phyloP scores from a whole-genome alignment of 1,140 invertebrate genomes.

The Aphelenchoides besseyi region DNA sequence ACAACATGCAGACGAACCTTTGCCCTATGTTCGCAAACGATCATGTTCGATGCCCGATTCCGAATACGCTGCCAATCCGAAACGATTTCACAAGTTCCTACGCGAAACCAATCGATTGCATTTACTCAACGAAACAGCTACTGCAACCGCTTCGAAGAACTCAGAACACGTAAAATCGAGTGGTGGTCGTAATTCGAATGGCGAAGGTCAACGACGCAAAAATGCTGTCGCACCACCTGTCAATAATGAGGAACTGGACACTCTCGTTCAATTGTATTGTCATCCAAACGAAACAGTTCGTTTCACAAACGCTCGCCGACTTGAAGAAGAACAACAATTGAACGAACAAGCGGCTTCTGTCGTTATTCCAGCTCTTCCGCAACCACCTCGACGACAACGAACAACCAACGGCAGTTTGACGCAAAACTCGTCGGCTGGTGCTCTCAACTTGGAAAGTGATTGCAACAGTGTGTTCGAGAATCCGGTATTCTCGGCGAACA shows the following conservation, averaged over 20 bases:
- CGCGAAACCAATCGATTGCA: background rate
- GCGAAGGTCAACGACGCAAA: background rate
- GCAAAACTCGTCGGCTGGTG: background rate
- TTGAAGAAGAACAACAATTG: background rate
- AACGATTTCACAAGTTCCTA: background rate
- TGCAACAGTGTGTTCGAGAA: too few relatives aligned
- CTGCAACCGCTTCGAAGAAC: background rate
- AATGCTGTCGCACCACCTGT: slow-evolving; percentile 3
- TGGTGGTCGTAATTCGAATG: background rate
- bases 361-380: slow-evolving; percentile 1
- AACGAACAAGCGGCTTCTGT: background rate
- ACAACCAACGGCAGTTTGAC: background rate
- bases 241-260: background rate
- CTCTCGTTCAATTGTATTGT: slow-evolving; percentile 6
- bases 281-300: background rate
- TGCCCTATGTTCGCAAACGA: slow-evolving; percentile 5
- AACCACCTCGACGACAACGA: background rate
- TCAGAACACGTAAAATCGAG: background rate
- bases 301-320: background rate
- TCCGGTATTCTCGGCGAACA: background rate
- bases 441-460: background rate
- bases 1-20: background rate
- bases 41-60: slow-evolving; percentile 5
- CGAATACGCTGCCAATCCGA: slow-evolving; percentile 3
- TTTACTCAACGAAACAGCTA: background rate